These are phyloP conservation scores for Lophura swinhoii DNA, from an alignment of 2,797 vertebrate genomes.

Conservation along the genomic window DNA sequence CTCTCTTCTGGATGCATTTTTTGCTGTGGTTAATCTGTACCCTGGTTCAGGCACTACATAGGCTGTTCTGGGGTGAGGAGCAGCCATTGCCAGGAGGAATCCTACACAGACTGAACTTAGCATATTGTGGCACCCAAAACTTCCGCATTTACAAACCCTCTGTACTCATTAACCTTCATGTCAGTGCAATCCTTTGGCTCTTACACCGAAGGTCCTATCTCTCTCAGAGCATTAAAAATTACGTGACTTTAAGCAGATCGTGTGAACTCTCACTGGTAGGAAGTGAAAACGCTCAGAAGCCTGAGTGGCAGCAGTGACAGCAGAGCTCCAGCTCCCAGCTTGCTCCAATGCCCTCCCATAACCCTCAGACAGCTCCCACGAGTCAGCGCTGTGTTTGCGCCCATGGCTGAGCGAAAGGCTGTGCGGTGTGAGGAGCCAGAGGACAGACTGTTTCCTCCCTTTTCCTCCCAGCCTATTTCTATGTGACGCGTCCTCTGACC, in stretches of 20 bases:
- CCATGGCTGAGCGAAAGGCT: neutral
- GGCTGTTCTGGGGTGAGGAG: neutral
- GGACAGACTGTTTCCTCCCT: slow-evolving; percentile 16
- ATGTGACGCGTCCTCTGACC: neutral
- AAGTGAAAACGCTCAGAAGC: neutral
- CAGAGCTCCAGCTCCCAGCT: neutral
- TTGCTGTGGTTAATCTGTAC: neutral
- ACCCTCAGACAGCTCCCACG: neutral
- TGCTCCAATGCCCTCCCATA: neutral
- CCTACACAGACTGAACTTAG: no score
- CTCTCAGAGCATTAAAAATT: neutral
- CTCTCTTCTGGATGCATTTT: neutral
- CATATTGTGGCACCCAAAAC: no score
- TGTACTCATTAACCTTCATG: neutral
- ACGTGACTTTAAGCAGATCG: neutral
- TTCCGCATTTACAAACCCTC: neutral
- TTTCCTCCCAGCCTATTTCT: slow-evolving; percentile 7
- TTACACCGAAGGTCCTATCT: neutral
- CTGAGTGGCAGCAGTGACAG: neutral
- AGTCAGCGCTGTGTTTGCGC: neutral
- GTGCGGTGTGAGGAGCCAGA: neutral
- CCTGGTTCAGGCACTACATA: neutral
- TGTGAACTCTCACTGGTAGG: neutral
- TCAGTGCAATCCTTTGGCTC: neutral
- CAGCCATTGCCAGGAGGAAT: neutral